Evolutionary conservation across 2,113 vertebrate species (phyloP), one percentile per base, ranked within the genome.

Genomic region (Rhynchomys soricoides): DNA sequence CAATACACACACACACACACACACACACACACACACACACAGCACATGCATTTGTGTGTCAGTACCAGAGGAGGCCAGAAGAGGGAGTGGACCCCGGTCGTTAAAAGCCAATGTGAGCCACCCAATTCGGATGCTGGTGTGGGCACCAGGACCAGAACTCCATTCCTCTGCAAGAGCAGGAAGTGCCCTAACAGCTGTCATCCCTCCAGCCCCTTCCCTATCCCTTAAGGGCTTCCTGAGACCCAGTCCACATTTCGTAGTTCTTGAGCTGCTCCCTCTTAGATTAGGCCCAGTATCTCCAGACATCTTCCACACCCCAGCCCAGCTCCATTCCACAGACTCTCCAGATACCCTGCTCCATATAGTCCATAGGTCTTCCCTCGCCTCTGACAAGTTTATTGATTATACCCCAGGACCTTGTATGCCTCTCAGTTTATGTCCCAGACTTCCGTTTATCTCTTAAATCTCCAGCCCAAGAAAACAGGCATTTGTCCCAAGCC

Each of bases 391-490:
- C 77, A 59, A 24, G 55, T n/a, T 52, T 48, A 37, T 17, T 50
- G 43, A 78, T 52, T 22, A 70, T 15, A 19, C 8, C 37, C 64
- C 75, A 74, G 75, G 48, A 85, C n/a, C 24, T n/a, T 45, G 12
- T 9, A 43, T n/a, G 21, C 16, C n/a, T 74, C 21, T 57, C 43
- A 62, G 75, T 11, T 1, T 48, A 34, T 19, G 50, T 68, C 55
- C 48, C 75, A 31, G 6, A 12, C 26, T 88, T 52, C 73, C 48
- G 4, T 0, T 22, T 13, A 75, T 16, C 71, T 75, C 81, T 95
- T 86, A 94, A 86, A 68, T 86, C 82, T 83, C 89, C 55, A 59
- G 15, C 19, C 74, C 79, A 48, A 75, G 82, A 83, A 78, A 89
- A 78, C 4, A 34, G 43, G 26, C 34, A 9, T 57, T 91, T 66